Percentiles rank a stretch among this genome's conserved stretches.
phyloP scores from a whole-genome alignment of 1,140 invertebrate genomes.

The Micrasema minimum region DNA sequence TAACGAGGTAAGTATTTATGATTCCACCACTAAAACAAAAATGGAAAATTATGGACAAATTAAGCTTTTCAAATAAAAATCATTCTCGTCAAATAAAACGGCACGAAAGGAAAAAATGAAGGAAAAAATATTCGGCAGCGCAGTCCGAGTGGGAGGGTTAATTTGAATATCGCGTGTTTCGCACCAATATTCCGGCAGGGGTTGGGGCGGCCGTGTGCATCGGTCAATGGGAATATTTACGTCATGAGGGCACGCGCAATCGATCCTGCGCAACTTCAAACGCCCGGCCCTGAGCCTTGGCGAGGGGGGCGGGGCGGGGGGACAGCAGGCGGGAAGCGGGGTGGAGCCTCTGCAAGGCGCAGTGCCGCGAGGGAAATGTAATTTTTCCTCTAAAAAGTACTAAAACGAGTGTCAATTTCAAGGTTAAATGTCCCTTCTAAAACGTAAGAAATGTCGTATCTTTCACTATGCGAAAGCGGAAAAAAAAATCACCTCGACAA shows the following conservation, averaged over 20 bases:
- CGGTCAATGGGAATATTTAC: slow-evolving; percentile 52
- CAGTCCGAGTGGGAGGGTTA: slow-evolving; percentile 12
- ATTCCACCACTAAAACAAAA: neutral
- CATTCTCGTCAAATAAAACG: slow-evolving; percentile 12
- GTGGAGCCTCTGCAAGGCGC: slow-evolving; percentile 1
- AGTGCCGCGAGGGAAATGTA: slow-evolving; percentile 20
- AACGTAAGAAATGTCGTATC: no score
- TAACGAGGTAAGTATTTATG: neutral
- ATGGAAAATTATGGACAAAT: neutral
- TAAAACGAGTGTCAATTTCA: slow-evolving; percentile 5
- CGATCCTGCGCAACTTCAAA: slow-evolving; percentile 51
- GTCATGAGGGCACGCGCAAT: slow-evolving; percentile 51
- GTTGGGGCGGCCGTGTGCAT: slow-evolving; percentile 45
- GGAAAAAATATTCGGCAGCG: slow-evolving; percentile 9
- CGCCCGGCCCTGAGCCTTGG: slow-evolving; percentile 36
- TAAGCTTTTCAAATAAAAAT: slow-evolving; percentile 23
- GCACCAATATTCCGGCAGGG: slow-evolving; percentile 33
- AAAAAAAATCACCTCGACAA: no score
- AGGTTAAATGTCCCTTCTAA: neutral
- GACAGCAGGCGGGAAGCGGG: neutral
- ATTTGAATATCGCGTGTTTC: slow-evolving; percentile 44
- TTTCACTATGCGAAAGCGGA: no score
- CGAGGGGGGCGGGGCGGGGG: neutral
- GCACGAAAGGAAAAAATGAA: slow-evolving; percentile 38
- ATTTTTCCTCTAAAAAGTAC: slow-evolving; percentile 5